Percentiles rank a stretch among this genome's conserved stretches.
Conservation (phyloP, 1,140 invertebrate genomes). For the Drosophila setifemur region DNA sequence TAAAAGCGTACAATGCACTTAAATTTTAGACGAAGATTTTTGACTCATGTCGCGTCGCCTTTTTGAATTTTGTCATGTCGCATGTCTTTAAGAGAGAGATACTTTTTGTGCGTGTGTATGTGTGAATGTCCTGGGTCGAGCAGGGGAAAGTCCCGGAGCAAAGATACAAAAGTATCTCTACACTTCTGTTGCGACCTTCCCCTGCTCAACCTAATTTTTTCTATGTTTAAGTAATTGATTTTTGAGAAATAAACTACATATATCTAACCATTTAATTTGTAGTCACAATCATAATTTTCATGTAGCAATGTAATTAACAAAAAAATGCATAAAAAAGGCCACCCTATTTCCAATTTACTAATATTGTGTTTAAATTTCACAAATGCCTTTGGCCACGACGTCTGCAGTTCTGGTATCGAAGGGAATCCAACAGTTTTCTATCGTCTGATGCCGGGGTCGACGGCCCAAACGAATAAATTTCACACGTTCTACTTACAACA, state of each 20-base stretch:
- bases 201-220: neutral
- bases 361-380: slow-evolving; percentile 9
- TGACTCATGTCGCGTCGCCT: slow-evolving; percentile 22
- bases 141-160: slow-evolving; percentile 4
- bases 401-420: slow-evolving; percentile 94
- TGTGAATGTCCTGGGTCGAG: slow-evolving; percentile 23
- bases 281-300: slow-evolving; percentile 52
- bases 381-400: slow-evolving; percentile 1
- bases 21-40: slow-evolving; percentile 20
- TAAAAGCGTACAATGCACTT: slow-evolving; percentile 28
- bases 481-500: slow-evolving; percentile 98
- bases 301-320: slow-evolving; percentile 40
- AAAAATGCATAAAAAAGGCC: neutral
- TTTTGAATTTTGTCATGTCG: slow-evolving; percentile 69
- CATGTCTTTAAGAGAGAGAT: slow-evolving; percentile 32
- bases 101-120: slow-evolving; percentile 11
- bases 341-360: slow-evolving; percentile 14
- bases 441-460: slow-evolving; percentile 95
- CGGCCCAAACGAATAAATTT: slow-evolving; percentile 97
- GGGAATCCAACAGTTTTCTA: slow-evolving; percentile 98
- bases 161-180: neutral
- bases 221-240: slow-evolving; percentile 41
- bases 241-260: slow-evolving; percentile 39
- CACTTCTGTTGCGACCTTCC: too few species aligned
- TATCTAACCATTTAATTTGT: slow-evolving; percentile 37